Percentiles rank a stretch among this genome's conserved stretches.
Evolutionary conservation across 2,113 vertebrate genomes (phyloP).

Genomic region (Clinocottus analis): DNA sequence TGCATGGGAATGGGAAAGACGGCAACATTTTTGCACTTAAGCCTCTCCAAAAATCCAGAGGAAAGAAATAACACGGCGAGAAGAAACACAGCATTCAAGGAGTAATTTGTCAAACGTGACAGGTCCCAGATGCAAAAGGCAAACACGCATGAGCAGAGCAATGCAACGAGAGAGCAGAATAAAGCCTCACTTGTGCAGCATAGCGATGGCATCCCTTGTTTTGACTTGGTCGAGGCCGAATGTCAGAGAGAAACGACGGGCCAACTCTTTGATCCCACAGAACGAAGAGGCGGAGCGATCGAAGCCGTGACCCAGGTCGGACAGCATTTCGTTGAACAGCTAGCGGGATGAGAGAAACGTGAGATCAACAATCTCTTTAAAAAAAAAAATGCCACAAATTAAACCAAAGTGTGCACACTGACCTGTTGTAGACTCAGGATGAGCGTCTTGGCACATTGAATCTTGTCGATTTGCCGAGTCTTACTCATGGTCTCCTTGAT

Average conservation of each 20-base stretch:
- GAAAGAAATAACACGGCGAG: conserved; percentile 24
- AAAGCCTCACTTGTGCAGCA: conserved; percentile 96
- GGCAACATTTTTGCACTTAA: conserved; percentile 34
- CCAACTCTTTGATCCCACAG: conserved; percentile 98
- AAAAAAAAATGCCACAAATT: not conserved
- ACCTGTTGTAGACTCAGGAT: conserved; percentile 99
- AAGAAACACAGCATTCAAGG: conserved; percentile 31
- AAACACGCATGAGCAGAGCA: conserved; percentile 7
- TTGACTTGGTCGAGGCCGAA: conserved; percentile 98
- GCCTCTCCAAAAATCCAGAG: conserved; percentile 17
- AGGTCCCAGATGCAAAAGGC: conserved; percentile 28
- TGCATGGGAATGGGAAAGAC: conserved; percentile 20
- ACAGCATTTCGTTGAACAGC: conserved; percentile 99
- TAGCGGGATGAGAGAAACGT: conserved; percentile 60
- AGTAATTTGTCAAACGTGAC: conserved; percentile 50
- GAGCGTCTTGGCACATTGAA: conserved; percentile 99
- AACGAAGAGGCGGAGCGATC: conserved; percentile 95
- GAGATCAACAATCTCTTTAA: not conserved
- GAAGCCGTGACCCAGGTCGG: conserved; percentile 95
- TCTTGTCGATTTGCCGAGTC: conserved; percentile 98
- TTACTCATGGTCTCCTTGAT: conserved; percentile 99
- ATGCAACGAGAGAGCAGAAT: not conserved
- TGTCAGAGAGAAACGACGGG: conserved; percentile 97
- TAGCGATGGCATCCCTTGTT: conserved; percentile 98
- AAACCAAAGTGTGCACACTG: conserved; percentile 59